Percentiles rank a stretch among this genome's conserved stretches.
Conservation (phyloP, 2,113 vertebrate genomes). For the Melanostigma gelatinosum region DNA sequence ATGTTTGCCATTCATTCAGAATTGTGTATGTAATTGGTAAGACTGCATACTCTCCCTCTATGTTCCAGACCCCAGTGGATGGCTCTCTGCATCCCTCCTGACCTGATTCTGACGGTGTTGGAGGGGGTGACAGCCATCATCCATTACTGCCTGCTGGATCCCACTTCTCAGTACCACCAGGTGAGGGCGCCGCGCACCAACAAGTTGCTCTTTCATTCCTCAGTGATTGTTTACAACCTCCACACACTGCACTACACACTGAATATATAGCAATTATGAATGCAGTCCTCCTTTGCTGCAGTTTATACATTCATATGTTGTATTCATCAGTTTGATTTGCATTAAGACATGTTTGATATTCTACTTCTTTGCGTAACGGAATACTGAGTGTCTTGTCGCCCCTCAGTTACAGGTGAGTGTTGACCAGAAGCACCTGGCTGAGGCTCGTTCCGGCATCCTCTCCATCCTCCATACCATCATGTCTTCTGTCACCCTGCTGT, state of each 20-base stretch:
- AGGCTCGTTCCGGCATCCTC: conserved; percentile 95
- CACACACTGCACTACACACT: background rate
- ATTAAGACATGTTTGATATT: background rate
- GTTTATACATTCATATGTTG: background rate
- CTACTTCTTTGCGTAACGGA: too few species aligned
- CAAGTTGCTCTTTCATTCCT: background rate
- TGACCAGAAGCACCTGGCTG: conserved; percentile 94
- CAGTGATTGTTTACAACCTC: background rate
- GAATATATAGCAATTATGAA: background rate
- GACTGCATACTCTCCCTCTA: background rate
- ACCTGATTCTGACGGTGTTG: conserved; percentile 94
- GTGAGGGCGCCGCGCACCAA: conserved; percentile 80
- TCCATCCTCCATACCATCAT: conserved; percentile 98
- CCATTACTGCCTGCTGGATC: conserved; percentile 97
- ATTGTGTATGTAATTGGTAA: background rate
- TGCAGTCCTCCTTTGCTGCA: background rate
- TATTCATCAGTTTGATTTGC: background rate
- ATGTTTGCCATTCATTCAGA: background rate
- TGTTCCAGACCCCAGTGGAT: conserved; percentile 92
- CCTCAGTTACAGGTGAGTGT: conserved; percentile 91
- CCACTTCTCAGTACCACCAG: conserved; percentile 95
- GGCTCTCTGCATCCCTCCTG: conserved; percentile 94
- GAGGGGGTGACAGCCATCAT: conserved; percentile 98
- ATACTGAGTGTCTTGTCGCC: background rate
- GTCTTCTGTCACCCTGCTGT: conserved; percentile 96